Base-by-base conservation (phyloP, 2,797 vertebrate species). In the Odontamblyopus rebecca region DNA sequence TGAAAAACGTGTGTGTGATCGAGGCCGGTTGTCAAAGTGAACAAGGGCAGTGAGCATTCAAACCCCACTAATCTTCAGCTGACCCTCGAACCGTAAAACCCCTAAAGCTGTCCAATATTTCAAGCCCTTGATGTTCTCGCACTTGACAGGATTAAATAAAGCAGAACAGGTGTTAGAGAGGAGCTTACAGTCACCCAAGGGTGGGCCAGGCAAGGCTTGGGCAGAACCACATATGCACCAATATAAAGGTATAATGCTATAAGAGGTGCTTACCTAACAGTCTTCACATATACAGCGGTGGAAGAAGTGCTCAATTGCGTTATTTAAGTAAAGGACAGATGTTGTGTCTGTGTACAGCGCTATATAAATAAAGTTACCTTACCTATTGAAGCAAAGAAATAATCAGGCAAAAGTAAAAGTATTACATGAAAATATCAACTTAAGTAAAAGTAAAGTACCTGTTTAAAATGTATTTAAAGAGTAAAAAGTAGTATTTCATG, bases 131-230 rank as follows among this genome's bases (percentile, higher is more conserved):
- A 63, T 48, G 67, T 13, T 27, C 62, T 61, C 69, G 15, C 48
- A 67, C 29, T 66, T 71, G 74, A 57, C 41, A 67, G 62, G 56
- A 27, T 63, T 65, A 38, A 51, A 74, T 71, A 27, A 57, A 69
- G 70, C 48, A 62, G 32, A 81, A 73, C 78, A 82, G 73, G 76
- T 84, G 72, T 38, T 38, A 15, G 26, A 26, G 16, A 48, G 50
- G 69, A 72, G 19, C 6, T 56, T 69, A 23, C 63, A 50, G 29
- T 15, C 62, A 61, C 61, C 19, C 63, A 16, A n/a, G 70, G 6
- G 51, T 69, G 56, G 70, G 54, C 60, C 32, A 19, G 38, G 62
- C 29, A 32, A 29, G 35, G 18, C 23, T 61, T 61, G 12, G 44
- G 61, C 23, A 69, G 68, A 41, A 29, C 67, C 15, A 19, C 27